Conservation (phyloP, 92 coral and sea anemone species). For the Zoanthus solanderi region DNA sequence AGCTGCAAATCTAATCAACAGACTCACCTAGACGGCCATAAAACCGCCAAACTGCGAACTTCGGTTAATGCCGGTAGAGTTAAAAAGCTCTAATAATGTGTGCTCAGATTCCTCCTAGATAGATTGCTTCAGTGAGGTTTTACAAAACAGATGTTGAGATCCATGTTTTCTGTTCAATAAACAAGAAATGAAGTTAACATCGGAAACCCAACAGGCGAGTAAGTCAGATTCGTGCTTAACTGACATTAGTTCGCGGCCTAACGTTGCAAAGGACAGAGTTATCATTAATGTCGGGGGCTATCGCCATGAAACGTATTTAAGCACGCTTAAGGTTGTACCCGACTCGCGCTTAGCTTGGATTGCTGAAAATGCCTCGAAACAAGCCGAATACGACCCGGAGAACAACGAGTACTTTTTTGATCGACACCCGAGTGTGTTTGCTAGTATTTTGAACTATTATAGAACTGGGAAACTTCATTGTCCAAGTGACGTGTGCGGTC, state of each 20-base stretch:
- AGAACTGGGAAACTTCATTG: constrained; percentile 99
- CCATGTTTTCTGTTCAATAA: not conserved
- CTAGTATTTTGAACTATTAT: constrained; percentile 89
- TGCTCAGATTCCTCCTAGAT: not conserved
- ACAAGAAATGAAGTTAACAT: constrained; percentile 36
- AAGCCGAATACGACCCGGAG: constrained; percentile 90
- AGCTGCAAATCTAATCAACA: constrained; percentile 16
- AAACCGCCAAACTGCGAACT: constrained; percentile 49
- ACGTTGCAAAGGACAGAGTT: constrained; percentile 83
- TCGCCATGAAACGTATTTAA: constrained; percentile 95
- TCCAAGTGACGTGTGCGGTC: constrained; percentile 98
- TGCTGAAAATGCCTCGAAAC: constrained; percentile 94
- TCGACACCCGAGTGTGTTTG: constrained; percentile 96
- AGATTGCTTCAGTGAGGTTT: not conserved
- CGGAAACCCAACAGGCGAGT: constrained; percentile 40
- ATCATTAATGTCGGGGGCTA: constrained; percentile 95
- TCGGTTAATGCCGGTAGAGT: constrained; percentile 1
- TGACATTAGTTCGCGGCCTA: constrained; percentile 69
- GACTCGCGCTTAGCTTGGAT: constrained; percentile 97
- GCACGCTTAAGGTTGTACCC: constrained; percentile 94
- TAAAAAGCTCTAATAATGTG: not conserved
- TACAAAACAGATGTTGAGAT: not conserved
- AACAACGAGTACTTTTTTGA: constrained; percentile 96
- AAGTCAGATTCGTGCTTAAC: constrained; percentile 78
- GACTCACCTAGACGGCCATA: constrained; percentile 22